Conservation (phyloP, 2,888 invertebrate genomes). For the Mesochorus sp. region DNA sequence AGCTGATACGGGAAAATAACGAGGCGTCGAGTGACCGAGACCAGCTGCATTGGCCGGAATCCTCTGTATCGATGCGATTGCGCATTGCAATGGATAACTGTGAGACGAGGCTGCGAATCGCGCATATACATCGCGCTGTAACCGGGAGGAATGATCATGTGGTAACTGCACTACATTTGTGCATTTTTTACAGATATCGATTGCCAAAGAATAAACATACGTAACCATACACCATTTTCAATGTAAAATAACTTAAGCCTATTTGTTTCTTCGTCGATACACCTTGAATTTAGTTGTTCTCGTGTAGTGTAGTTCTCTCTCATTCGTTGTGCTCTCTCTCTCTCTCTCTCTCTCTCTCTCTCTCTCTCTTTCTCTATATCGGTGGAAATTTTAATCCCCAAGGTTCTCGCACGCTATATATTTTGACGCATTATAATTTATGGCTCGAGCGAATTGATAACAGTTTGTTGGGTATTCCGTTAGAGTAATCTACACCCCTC, state of each 20-base stretch:
- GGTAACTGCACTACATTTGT: neutral
- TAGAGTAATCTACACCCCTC: slow-evolving; percentile 7
- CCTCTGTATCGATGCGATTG: slow-evolving; percentile 51
- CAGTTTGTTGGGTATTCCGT: slow-evolving; percentile 63
- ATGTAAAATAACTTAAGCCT: neutral
- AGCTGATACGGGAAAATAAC: slow-evolving; percentile 60
- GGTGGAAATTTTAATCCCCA: slow-evolving; percentile 64
- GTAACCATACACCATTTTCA: neutral
- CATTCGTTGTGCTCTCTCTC: too few species aligned
- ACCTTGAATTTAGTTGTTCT: too few species aligned
- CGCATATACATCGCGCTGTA: slow-evolving; percentile 6
- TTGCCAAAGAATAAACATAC: neutral
- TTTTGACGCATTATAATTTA: slow-evolving; percentile 65
- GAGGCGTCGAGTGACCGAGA: slow-evolving; percentile 54
- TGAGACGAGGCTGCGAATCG: neutral
- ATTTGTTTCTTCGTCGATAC: neutral
- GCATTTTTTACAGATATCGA: neutral
- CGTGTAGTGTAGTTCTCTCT: too few species aligned
- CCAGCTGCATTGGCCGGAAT: slow-evolving; percentile 53
- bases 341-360: slow-evolving; percentile 1
- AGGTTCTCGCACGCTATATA: slow-evolving; percentile 27
- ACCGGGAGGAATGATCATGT: slow-evolving; percentile 19
- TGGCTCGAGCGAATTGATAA: slow-evolving; percentile 64
- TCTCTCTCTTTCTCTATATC: slow-evolving; percentile 8
- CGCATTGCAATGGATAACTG: slow-evolving; percentile 44